Evolutionary conservation across 2,113 vertebrate species (phyloP).

Genomic region (Mastomys coucha): DNA sequence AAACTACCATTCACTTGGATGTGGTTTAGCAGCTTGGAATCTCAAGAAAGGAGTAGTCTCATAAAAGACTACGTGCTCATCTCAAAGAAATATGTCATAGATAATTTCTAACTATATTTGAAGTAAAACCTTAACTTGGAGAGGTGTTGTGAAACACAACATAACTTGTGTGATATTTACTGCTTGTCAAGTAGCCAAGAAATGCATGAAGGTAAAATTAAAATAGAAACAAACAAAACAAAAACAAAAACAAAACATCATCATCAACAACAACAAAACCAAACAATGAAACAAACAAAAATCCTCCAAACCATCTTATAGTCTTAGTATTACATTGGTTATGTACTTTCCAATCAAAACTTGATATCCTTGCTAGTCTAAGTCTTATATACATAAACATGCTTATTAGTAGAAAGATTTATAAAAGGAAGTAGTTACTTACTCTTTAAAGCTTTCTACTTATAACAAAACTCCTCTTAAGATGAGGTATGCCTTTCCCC

Average conservation of each 20-base stretch:
- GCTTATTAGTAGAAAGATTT: background rate
- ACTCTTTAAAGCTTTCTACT: constrained; percentile 53
- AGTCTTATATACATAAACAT: background rate
- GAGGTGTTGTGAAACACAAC: background rate
- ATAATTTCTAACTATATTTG: background rate
- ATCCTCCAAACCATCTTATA: background rate
- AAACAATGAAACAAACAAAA: background rate
- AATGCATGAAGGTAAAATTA: background rate
- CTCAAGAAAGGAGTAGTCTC: background rate
- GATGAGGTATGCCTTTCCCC: constrained; percentile 50
- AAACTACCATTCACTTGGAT: background rate
- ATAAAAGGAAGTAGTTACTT: constrained; percentile 49
- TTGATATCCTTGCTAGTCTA: background rate
- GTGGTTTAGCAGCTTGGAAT: background rate
- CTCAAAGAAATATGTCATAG: background rate
- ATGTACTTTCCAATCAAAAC: background rate
- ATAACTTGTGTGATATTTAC: background rate
- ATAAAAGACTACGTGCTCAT: background rate
- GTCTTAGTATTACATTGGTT: background rate
- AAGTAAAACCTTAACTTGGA: background rate
- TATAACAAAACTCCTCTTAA: constrained; percentile 71
- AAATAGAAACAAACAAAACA: background rate
- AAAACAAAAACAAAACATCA: background rate
- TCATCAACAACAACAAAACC: background rate
- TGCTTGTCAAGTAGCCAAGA: background rate